phyloP scores from a whole-genome alignment of 2,113 vertebrate genomes.

The Hippocampus comes region DNA sequence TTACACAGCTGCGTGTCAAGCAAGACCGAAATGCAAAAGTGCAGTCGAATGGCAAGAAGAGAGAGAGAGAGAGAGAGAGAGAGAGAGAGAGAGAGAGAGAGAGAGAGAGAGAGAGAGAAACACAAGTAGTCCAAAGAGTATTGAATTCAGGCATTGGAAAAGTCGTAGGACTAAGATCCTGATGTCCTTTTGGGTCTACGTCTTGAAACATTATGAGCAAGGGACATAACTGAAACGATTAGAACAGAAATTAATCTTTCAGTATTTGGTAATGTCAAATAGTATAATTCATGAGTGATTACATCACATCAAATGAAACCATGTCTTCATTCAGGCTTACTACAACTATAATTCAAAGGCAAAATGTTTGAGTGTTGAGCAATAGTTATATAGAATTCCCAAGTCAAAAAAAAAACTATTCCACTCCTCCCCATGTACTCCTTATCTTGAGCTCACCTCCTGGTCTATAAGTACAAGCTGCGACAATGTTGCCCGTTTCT shows the following conservation, averaged over 20 bases:
- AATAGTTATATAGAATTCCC: neutral
- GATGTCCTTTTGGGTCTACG: neutral
- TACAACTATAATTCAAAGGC: neutral
- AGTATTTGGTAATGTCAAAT: neutral
- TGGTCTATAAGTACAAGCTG: constrained; percentile 29
- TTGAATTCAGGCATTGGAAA: neutral
- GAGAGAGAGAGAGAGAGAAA: neutral
- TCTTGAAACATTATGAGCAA: neutral
- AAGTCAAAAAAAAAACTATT: neutral
- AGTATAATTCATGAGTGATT: neutral
- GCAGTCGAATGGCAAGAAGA: neutral
- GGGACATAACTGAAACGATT: neutral
- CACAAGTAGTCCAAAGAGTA: neutral
- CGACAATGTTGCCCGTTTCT: neutral
- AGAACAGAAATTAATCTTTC: neutral
- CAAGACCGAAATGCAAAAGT: neutral
- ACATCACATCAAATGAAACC: neutral
- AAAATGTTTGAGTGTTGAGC: neutral
- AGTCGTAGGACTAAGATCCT: neutral
- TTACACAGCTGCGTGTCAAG: constrained; percentile 46
- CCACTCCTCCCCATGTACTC: neutral
- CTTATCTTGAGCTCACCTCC: constrained; percentile 26
- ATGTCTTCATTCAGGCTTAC: neutral
- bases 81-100: neutral
- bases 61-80: neutral